Evolutionary conservation across 2,113 vertebrate genomes (phyloP).

Genomic region (Cnemophilus loriae): DNA sequence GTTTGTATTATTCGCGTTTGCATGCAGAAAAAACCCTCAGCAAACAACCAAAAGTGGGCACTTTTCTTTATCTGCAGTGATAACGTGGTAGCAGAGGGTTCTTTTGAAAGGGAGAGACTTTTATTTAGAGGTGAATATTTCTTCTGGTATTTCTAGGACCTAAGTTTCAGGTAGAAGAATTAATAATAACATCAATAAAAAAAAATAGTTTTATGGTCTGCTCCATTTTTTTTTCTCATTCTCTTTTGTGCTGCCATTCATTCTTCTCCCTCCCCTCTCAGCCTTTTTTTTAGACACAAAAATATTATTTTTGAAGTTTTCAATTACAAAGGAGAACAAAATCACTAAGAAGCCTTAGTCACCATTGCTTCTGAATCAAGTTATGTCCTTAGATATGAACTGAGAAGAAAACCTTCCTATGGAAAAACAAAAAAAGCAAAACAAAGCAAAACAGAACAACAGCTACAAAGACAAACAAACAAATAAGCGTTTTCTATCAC

Average conservation of each 20-base stretch:
- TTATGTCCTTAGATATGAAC: background rate
- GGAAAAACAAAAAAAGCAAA: background rate
- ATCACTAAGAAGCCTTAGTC: background rate
- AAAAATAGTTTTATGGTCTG: background rate
- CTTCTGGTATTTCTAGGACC: background rate
- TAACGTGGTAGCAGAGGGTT: background rate
- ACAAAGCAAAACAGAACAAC: background rate
- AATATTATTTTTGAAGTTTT: background rate
- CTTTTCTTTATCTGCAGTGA: background rate
- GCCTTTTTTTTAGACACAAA: background rate
- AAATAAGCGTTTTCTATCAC: background rate
- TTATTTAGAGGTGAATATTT: background rate
- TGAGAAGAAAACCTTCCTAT: background rate
- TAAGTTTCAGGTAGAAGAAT: background rate
- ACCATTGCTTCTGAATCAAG: background rate
- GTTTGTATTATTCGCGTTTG: background rate
- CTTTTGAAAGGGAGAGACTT: background rate
- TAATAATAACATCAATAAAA: background rate
- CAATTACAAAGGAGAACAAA: background rate
- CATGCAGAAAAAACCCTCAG: background rate
- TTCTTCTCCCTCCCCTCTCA: background rate
- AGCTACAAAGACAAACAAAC: fast-evolving
- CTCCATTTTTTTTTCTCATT: background rate
- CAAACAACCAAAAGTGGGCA: background rate
- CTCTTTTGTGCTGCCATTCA: background rate